phyloP scores from a whole-genome alignment of 2,888 invertebrate species.

The Lycophotia porphyrea region DNA sequence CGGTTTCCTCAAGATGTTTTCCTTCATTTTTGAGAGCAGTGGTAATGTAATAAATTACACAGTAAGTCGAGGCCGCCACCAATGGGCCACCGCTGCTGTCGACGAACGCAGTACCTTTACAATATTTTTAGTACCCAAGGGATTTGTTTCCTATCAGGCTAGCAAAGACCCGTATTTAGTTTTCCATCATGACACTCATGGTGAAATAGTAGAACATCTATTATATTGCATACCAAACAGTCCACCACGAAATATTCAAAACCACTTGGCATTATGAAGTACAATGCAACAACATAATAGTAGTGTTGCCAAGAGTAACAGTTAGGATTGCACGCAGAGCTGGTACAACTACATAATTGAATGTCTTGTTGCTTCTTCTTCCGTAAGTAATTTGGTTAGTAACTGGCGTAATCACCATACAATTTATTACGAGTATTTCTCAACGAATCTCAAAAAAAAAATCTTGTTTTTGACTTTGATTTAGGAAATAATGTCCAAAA shows the following conservation, averaged over 20 bases:
- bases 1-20: too few relatives aligned
- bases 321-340: constrained; percentile 50
- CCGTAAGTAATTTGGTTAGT: constrained; percentile 26
- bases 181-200: not conserved
- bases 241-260: constrained; percentile 45
- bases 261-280: constrained; percentile 52
- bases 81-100: too few relatives aligned
- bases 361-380: constrained; percentile 39
- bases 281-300: constrained; percentile 56
- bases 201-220: too few relatives aligned
- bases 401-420: constrained; percentile 1
- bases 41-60: too few relatives aligned
- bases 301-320: constrained; percentile 46
- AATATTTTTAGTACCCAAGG: not conserved
- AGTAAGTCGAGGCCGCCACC: too few relatives aligned
- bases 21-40: too few relatives aligned
- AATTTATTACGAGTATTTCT: constrained; percentile 8
- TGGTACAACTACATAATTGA: constrained; percentile 50
- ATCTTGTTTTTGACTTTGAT: too few relatives aligned
- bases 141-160: too few relatives aligned
- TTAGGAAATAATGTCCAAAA: not conserved
- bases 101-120: not conserved
- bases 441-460: not conserved
- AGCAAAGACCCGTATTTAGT: too few relatives aligned
- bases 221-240: too few relatives aligned